Evolutionary conservation across 2,888 invertebrate genomes (phyloP).

Genomic region (Hydraecia micacea): DNA sequence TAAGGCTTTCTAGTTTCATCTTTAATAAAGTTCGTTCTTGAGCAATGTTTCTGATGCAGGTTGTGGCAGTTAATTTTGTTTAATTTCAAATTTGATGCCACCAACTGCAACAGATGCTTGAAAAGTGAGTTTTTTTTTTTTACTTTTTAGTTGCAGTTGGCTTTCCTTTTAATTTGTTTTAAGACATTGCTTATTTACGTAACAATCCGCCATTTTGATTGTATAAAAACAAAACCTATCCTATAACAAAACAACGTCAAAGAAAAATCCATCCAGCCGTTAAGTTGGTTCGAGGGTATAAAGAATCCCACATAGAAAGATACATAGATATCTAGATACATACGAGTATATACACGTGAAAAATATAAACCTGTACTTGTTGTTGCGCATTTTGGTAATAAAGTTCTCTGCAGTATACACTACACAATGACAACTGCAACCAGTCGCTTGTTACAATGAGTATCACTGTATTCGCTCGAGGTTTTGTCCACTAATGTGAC

Average conservation of each 20-base stretch:
- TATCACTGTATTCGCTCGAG: background rate
- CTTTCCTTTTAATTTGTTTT: background rate
- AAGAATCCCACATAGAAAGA: background rate
- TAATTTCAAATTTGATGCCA: too few relatives aligned
- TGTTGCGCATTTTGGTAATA: background rate
- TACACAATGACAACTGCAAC: background rate
- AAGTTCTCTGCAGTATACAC: too few relatives aligned
- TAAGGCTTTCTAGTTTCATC: background rate
- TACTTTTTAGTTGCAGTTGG: background rate
- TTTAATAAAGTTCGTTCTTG: background rate
- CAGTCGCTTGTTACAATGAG: slow-evolving; percentile 14
- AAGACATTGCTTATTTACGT: background rate
- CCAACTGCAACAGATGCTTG: background rate
- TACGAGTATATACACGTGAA: background rate
- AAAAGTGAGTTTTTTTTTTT: background rate
- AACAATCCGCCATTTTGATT: background rate
- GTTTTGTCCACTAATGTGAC: slow-evolving; percentile 16
- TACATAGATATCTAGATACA: background rate
- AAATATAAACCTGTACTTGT: background rate
- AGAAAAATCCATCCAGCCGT: too few relatives aligned
- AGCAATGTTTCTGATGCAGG: too few relatives aligned
- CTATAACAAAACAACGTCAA: background rate
- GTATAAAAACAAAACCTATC: background rate
- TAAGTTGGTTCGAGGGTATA: too few relatives aligned
- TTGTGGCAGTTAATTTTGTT: too few relatives aligned